A percentile compares a stretch with the other conserved stretches of the same genome.
Evolutionary conservation across 2,888 invertebrate genomes (phyloP).

Genomic region (Scaptomyza polygonia): DNA sequence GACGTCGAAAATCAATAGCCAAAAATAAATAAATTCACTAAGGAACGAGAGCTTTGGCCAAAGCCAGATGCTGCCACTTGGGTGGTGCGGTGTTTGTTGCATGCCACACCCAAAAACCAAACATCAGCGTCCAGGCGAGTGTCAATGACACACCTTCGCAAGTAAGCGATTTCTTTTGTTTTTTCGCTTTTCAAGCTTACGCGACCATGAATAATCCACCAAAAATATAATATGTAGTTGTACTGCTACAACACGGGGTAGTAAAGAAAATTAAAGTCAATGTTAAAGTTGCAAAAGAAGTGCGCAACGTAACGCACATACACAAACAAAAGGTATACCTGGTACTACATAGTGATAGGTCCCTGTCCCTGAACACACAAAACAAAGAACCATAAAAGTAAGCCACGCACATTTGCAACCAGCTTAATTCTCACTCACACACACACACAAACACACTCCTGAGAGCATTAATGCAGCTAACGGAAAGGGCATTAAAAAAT

Average conservation of each 20-base stretch:
- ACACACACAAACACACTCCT: too few species aligned
- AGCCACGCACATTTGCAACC: conserved; percentile 30
- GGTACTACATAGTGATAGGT: neutral
- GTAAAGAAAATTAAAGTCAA: conserved; percentile 17
- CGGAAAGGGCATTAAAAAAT: conserved; percentile 21
- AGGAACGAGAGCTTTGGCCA: conserved; percentile 13
- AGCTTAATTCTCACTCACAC: neutral
- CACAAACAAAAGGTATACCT: conserved; percentile 14
- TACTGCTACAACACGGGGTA: neutral
- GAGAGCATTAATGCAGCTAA: conserved; percentile 33
- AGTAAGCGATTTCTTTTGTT: neutral
- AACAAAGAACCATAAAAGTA: conserved; percentile 26
- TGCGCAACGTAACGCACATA: conserved; percentile 14
- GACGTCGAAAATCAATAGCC: conserved; percentile 67
- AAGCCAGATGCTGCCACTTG: conserved; percentile 38
- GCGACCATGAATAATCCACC: conserved; percentile 58
- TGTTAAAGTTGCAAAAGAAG: conserved; percentile 35
- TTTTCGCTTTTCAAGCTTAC: conserved; percentile 25
- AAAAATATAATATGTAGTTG: conserved; percentile 13
- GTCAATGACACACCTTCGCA: conserved; percentile 70
- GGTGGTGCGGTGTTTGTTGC: conserved; percentile 27
- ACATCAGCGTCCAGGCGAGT: conserved; percentile 31
- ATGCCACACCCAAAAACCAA: conserved; percentile 55
- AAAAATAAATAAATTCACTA: conserved; percentile 36
- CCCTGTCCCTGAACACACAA: conserved; percentile 36